Percentiles rank a stretch among this genome's conserved stretches.
phyloP scores from a whole-genome alignment of 1,140 invertebrate species.

The Caenorhabditis remanei region DNA sequence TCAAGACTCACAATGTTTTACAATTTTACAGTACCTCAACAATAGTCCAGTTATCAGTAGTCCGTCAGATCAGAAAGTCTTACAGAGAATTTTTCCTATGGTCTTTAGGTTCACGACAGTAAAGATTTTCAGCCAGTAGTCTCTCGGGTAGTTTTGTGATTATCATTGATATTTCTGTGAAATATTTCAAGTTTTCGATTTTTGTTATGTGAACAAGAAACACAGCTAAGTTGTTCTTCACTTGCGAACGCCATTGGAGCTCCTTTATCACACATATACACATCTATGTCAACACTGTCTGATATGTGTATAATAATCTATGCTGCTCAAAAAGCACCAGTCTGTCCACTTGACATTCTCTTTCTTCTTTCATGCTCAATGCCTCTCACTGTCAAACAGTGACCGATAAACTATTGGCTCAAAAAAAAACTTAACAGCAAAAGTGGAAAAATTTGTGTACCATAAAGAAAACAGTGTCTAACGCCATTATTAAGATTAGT shows the following conservation, averaged over 20 bases:
- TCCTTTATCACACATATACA: background rate
- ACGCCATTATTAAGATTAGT: background rate
- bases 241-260: background rate
- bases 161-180: too few species aligned
- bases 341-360: slow-evolving; percentile 43
- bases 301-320: slow-evolving; percentile 8
- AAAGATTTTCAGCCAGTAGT: too few species aligned
- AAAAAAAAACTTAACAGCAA: background rate
- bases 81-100: too few species aligned
- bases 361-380: background rate
- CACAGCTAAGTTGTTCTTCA: background rate
- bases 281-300: slow-evolving; percentile 23
- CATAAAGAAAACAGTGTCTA: background rate
- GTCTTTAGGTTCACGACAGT: too few species aligned
- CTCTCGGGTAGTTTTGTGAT: too few species aligned
- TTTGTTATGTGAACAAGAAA: background rate
- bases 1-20: too few species aligned
- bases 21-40: too few species aligned
- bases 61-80: too few species aligned
- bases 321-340: slow-evolving; percentile 21
- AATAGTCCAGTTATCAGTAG: too few species aligned
- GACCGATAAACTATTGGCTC: background rate
- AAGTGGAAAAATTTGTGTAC: background rate
- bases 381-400: background rate
- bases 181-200: too few species aligned